These are phyloP conservation scores for Prochilodus magdalenae DNA, from an alignment of 2,113 vertebrate species.

Conservation along the genomic window DNA sequence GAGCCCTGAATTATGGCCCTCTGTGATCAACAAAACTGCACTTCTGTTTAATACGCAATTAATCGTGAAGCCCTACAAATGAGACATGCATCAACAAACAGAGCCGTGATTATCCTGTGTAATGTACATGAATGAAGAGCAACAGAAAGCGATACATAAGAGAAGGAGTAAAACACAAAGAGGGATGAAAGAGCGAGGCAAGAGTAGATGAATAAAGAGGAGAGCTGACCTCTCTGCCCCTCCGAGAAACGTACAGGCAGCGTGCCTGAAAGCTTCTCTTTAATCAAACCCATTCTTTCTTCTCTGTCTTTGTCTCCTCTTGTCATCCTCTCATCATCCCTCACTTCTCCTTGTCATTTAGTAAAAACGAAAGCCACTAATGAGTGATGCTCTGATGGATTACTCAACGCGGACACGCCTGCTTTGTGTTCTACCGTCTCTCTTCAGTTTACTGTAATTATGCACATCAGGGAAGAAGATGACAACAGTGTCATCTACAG, in stretches of 20 bases:
- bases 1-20: constrained; percentile 26
- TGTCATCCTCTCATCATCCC: constrained; percentile 35
- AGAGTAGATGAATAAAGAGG: constrained; percentile 13
- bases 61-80: constrained; percentile 21
- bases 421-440: background rate
- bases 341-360: constrained; percentile 26
- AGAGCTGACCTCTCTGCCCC: constrained; percentile 9
- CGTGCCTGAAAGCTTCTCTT: constrained; percentile 20
- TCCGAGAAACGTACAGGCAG: background rate
- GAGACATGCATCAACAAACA: constrained; percentile 40
- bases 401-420: constrained; percentile 1
- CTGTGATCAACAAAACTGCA: constrained; percentile 17
- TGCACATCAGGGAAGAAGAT: background rate
- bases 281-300: constrained; percentile 41
- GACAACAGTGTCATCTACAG: background rate
- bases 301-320: constrained; percentile 37
- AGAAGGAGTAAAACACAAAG: constrained; percentile 7
- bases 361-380: constrained; percentile 30
- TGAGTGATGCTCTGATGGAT: constrained; percentile 37
- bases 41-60: constrained; percentile 21
- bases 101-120: constrained; percentile 14
- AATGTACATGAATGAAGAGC: constrained; percentile 4
- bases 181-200: constrained; percentile 9
- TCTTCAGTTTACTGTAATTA: constrained; percentile 28
- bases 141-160: background rate